These are phyloP conservation scores for Ophion costatus DNA, from an alignment of 2,888 invertebrate species.

Conservation along the genomic window DNA sequence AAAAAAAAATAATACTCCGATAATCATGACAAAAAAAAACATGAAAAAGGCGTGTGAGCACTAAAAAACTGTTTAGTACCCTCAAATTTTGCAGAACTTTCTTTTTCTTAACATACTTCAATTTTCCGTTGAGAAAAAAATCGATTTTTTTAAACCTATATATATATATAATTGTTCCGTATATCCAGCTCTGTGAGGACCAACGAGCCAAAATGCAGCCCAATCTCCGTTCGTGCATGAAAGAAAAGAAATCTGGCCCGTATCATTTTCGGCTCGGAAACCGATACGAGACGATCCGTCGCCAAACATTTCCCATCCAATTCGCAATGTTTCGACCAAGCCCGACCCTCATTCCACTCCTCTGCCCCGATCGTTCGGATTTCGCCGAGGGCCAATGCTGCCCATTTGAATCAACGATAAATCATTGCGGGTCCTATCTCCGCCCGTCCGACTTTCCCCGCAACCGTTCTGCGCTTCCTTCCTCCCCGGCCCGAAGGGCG, in stretches of 20 bases:
- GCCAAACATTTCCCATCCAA: slow-evolving; percentile 57
- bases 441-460: background rate
- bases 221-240: slow-evolving; percentile 29
- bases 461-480: too few species aligned
- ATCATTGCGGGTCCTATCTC: slow-evolving; percentile 26
- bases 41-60: too few species aligned
- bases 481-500: too few species aligned
- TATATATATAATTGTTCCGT: background rate
- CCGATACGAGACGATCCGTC: slow-evolving; percentile 46
- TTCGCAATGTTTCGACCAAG: slow-evolving; percentile 37
- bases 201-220: slow-evolving; percentile 42
- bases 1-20: too few species aligned
- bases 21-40: too few species aligned
- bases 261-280: slow-evolving; percentile 25
- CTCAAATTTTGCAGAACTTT: too few species aligned
- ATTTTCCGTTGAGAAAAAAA: too few species aligned
- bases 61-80: too few species aligned
- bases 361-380: background rate
- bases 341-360: background rate
- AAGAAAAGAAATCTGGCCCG: slow-evolving; percentile 11
- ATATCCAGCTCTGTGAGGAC: background rate
- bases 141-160: too few species aligned
- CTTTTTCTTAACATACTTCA: too few species aligned
- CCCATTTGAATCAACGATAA: slow-evolving; percentile 52
- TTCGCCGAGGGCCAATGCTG: slow-evolving; percentile 16